A percentile compares a stretch with the other conserved stretches of the same genome.
phyloP scores from a whole-genome alignment of 2,888 invertebrate species.

The Callyntrura sp. region DNA sequence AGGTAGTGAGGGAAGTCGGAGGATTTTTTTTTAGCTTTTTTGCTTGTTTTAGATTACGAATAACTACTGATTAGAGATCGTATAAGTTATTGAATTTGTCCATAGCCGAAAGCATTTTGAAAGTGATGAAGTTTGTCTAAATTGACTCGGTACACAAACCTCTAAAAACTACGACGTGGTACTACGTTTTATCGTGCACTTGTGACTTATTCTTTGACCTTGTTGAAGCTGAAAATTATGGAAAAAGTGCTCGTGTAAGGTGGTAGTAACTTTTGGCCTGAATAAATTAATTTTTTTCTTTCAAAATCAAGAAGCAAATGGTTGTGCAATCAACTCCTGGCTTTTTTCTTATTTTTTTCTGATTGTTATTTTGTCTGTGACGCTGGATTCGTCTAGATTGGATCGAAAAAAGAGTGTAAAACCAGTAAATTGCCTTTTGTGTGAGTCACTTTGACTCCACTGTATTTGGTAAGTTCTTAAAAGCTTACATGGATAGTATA shows the following conservation, averaged over 20 bases:
- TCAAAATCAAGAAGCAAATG: conserved; percentile 17
- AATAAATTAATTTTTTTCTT: conserved; percentile 42
- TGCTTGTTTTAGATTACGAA: conserved; percentile 18
- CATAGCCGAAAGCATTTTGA: background rate
- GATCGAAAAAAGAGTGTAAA: conserved; percentile 7
- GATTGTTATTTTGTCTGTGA: conserved; percentile 5
- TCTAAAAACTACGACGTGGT: too few species aligned
- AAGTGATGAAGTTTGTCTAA: conserved; percentile 3
- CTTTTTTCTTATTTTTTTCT: conserved; percentile 10
- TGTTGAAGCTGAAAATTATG: conserved; percentile 29
- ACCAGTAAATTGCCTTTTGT: conserved; percentile 31
- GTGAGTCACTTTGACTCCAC: conserved; percentile 55
- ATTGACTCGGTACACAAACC: too few species aligned
- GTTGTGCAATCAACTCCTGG: conserved; percentile 11
- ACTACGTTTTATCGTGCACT: background rate
- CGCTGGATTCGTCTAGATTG: conserved; percentile 32
- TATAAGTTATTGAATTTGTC: conserved; percentile 23
- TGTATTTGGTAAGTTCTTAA: conserved; percentile 57
- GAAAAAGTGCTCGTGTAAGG: conserved; percentile 28
- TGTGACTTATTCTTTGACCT: conserved; percentile 39
- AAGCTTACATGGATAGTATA: conserved; percentile 38
- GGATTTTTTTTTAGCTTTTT: background rate
- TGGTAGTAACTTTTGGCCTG: conserved; percentile 29
- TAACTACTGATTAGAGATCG: conserved; percentile 20
- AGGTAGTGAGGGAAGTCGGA: conserved; percentile 9